phyloP scores from a whole-genome alignment of 2,113 vertebrate genomes.

The Poecilia latipinna region DNA sequence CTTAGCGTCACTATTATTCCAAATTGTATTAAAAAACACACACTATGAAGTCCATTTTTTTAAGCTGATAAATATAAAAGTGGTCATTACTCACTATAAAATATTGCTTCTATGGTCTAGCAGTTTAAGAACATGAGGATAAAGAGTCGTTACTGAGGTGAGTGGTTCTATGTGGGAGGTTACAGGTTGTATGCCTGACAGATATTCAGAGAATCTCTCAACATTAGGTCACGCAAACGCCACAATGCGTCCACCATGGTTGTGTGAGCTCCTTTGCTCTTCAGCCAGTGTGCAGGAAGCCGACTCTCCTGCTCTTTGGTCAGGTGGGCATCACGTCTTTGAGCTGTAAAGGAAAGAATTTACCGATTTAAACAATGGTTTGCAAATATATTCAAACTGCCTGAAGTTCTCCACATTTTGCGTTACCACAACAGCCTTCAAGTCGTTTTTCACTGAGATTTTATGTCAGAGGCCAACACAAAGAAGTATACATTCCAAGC shows the following conservation, averaged over 20 bases:
- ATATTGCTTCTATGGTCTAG: constrained; percentile 77
- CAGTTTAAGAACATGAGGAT: constrained; percentile 47
- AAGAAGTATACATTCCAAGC: neutral
- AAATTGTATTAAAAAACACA: constrained; percentile 42
- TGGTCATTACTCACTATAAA: constrained; percentile 73
- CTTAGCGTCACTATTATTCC: constrained; percentile 59
- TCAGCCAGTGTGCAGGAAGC: constrained; percentile 95
- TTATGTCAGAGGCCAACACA: neutral
- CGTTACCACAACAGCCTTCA: neutral
- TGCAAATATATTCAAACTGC: neutral
- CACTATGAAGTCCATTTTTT: constrained; percentile 62
- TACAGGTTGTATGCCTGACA: constrained; percentile 94
- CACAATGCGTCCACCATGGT: constrained; percentile 97
- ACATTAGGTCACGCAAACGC: constrained; percentile 97
- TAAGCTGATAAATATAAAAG: constrained; percentile 79
- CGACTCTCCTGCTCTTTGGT: constrained; percentile 96
- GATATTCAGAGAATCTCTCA: constrained; percentile 95
- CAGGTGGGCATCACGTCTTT: constrained; percentile 90
- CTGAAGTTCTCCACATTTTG: neutral
- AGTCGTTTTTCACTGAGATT: neutral
- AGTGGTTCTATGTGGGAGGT: constrained; percentile 80
- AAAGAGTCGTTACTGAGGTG: constrained; percentile 61
- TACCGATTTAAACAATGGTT: constrained; percentile 3
- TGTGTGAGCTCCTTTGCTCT: constrained; percentile 97
- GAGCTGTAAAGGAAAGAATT: constrained; percentile 77